Conservation (phyloP, 2,888 invertebrate genomes). For the Drosophila differens region DNA sequence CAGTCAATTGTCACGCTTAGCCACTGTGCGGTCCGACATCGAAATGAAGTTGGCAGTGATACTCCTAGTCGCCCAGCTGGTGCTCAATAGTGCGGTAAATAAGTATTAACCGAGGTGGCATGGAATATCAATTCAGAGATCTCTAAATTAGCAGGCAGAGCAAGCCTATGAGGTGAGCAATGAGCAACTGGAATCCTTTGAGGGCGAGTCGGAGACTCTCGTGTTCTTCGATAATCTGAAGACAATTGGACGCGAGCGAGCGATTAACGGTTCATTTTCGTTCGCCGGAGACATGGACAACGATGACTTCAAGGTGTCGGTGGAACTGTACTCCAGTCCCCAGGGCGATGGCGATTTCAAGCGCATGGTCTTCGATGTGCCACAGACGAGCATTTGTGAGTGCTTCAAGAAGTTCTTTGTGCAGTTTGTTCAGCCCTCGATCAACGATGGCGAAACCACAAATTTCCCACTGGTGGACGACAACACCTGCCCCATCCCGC, state of each 20-base stretch:
- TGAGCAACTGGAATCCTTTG: constrained; percentile 68
- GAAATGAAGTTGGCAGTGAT: constrained; percentile 53
- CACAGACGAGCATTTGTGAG: constrained; percentile 75
- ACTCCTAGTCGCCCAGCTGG: constrained; percentile 29
- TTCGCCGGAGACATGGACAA: constrained; percentile 74
- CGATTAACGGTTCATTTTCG: constrained; percentile 70
- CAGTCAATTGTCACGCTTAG: constrained; percentile 3
- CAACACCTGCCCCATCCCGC: constrained; percentile 74
- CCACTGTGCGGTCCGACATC: constrained; percentile 3
- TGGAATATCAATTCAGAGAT: neutral
- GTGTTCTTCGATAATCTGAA: constrained; percentile 56
- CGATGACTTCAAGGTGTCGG: constrained; percentile 70
- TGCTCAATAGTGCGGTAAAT: constrained; percentile 56
- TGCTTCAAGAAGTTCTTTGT: constrained; percentile 77
- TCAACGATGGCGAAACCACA: constrained; percentile 68
- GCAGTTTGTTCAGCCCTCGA: constrained; percentile 75
- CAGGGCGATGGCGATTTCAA: constrained; percentile 74
- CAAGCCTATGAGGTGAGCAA: constrained; percentile 73
- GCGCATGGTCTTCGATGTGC: constrained; percentile 76
- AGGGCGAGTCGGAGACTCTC: constrained; percentile 67
- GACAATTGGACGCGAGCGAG: constrained; percentile 66
- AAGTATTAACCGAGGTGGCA: neutral
- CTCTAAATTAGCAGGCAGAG: constrained; percentile 44
- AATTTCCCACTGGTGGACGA: constrained; percentile 76
- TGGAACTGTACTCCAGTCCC: constrained; percentile 75